Conservation (phyloP, 2,113 vertebrate species). For the Calonectris borealis region DNA sequence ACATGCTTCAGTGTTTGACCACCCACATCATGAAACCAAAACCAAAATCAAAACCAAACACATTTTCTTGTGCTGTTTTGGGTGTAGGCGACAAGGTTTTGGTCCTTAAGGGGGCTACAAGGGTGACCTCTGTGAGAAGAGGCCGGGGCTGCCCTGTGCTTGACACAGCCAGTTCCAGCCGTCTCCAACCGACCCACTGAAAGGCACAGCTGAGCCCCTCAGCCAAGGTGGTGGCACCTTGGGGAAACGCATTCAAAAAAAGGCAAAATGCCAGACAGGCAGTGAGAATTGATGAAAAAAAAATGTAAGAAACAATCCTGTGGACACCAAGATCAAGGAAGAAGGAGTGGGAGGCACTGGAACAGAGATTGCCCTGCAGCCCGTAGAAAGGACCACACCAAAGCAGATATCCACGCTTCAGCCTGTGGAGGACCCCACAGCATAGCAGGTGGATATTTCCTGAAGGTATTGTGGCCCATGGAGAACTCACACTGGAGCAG, state of each 20-base stretch:
- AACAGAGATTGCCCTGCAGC: background rate
- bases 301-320: background rate
- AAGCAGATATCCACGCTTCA: too few relatives aligned
- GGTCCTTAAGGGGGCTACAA: background rate
- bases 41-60: background rate
- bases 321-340: background rate
- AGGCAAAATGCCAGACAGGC: background rate
- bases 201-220: too few relatives aligned
- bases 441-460: background rate
- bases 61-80: background rate
- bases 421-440: background rate
- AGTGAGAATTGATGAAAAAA: too few relatives aligned
- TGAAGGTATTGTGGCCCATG: background rate
- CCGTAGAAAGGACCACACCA: background rate
- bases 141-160: too few relatives aligned
- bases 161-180: too few relatives aligned
- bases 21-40: background rate
- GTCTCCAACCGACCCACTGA: too few relatives aligned
- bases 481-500: background rate
- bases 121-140: too few relatives aligned
- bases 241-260: background rate
- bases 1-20: background rate
- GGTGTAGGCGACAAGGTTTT: background rate
- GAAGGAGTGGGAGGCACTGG: background rate
- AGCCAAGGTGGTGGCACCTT: background rate